Conservation (phyloP, 53 echinoderm and acorn worm genomes). For the Luidia sarsii region DNA sequence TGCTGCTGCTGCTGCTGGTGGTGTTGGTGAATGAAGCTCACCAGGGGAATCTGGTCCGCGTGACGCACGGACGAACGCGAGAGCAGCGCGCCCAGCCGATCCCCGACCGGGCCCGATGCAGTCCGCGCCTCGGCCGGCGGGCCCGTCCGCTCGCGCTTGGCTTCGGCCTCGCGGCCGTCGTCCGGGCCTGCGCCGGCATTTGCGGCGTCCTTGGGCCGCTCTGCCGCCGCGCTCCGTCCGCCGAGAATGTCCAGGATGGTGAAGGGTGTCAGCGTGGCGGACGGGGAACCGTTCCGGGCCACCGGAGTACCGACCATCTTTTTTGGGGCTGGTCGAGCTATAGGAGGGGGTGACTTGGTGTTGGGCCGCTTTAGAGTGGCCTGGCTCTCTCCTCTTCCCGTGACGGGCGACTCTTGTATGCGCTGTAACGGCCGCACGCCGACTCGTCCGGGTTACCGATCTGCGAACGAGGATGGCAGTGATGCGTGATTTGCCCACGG, state of each 20-base stretch:
- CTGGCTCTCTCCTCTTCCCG: no score
- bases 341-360: no score
- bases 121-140: background rate
- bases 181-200: no score
- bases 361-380: no score
- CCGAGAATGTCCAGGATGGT: constrained; percentile 81
- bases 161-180: no score
- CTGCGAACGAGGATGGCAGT: no score
- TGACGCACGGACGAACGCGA: constrained; percentile 12
- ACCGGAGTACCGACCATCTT: constrained; percentile 31
- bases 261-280: constrained; percentile 79
- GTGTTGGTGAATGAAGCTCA: constrained; percentile 6
- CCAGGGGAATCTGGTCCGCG: constrained; percentile 15
- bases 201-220: background rate
- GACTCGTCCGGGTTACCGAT: no score
- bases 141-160: no score
- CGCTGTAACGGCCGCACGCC: no score
- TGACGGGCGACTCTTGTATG: no score
- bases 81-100: constrained; percentile 15
- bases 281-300: constrained; percentile 25
- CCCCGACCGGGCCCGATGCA: background rate
- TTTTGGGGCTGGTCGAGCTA: no score
- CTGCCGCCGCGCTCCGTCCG: background rate
- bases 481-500: no score
- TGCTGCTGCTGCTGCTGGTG: background rate